Base-by-base conservation (phyloP, 2,888 invertebrate genomes). In the Drosophila mercatorum region DNA sequence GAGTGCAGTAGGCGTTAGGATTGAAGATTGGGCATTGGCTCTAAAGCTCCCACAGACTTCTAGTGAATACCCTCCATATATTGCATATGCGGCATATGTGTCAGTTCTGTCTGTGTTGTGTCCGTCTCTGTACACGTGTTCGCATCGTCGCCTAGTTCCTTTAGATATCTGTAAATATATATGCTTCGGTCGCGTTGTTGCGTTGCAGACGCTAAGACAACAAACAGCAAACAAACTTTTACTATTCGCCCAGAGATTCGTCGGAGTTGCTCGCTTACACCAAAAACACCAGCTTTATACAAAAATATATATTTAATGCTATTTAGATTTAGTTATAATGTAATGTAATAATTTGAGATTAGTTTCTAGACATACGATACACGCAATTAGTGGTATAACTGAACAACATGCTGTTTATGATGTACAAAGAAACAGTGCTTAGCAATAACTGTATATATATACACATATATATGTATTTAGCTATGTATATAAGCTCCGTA, bases 91-190 rank as follows among this genome's bases (percentile, higher is more conserved):
- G 31, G 49, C 31, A 49, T 49, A 51, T 17, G 11, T 17, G 49
- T 51, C 17, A 17, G 49, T 5, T 34, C 10, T 34, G 49, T 51
- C 49, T 34, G 49, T 34, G 49, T 51, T 6, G 49, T 49, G 49
- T 49, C 49, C 34, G 49, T 34, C 31, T n/a, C 4, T 1, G 14
- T n/a, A 14, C 8, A 47, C 28, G 14, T 28, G 2, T 47, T n/a
- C 28, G 47, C 28, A 28, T 28, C 28, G 47, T 49, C 31, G 28
- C n/a, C 8, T 49, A n/a, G 47, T 31, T 1, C 10, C n/a, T 31
- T 47, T n/a, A 31, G 31, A 2, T 10, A 34, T 5, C 26, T 49
- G 5, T 31, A 47, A 14, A 14, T 3, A 14, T n/a, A 41, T n/a
- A n/a, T 8, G 3, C 38, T 38, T 10, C 6, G 34, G 7, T 7